Base-by-base conservation (phyloP, 2,797 vertebrate species). In the Cirrhinus mrigala region DNA sequence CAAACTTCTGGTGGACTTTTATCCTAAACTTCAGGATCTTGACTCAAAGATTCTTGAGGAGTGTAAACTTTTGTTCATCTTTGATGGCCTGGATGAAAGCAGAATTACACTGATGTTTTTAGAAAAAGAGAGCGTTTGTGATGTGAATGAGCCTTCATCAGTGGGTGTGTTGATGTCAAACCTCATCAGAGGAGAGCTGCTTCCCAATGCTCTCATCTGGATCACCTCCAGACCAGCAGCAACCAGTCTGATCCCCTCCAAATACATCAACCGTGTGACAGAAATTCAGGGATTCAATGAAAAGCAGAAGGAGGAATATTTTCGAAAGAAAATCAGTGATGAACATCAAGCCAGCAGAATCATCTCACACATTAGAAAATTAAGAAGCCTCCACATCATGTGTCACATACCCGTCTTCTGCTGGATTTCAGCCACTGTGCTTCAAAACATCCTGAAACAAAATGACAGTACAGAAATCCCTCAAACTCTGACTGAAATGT, bases 401-500 rank as follows among this genome's bases (percentile, higher is more conserved):
- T 79, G 78, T 6, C 78, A 66, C 44, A 79, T 66, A 22, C 78
- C 78, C 2, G 50, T 58, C 22, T 81, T 81, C 66, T 81, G 79
- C 48, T 81, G 79, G 29, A 81, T 81, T 22, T 69, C 79, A n/a
- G 7, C 64, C 48, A 70, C 64, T 1, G 66, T 81, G 3, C 79
- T 70, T 56, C 79, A 70, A 6, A 70, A 58, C 3, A 1, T 70
- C 79, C 79, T 81, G 22, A 56, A 15, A 40, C 18, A 40, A 56
- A 9, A 70, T 27, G 3, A 12, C 12, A 20, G 64, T 52, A 33
- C 29, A 27, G 64, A 81, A 44, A 70, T 56, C 3, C 66, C 79
- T 40, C n/a, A 70, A 40, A 81, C 66, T 70, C 79, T 81, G 22
- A 81, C 48, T 70, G 79, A 81, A 14, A 81, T 81, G 48, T 44